Conservation (phyloP, 2,888 invertebrate genomes). For the Nematopogon swammerdamellus region DNA sequence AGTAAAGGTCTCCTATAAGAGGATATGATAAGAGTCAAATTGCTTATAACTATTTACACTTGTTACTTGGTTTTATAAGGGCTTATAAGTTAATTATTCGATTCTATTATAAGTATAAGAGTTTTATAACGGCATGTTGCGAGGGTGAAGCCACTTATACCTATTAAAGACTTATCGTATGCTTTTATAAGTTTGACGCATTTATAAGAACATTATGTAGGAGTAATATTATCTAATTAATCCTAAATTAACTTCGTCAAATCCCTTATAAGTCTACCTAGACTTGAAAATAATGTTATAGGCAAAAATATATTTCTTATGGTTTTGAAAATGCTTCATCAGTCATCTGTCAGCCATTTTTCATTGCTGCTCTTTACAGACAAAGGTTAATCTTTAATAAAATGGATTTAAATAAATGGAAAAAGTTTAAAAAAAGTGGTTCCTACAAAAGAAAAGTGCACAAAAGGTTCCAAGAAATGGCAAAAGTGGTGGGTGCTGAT, state of each 20-base stretch:
- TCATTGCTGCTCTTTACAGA: neutral
- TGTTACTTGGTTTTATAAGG: neutral
- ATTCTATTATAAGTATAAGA: no score
- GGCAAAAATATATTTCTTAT: neutral
- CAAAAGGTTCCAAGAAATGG: neutral
- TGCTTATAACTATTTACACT: no score
- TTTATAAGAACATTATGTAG: constrained; percentile 1
- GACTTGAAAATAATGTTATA: no score
- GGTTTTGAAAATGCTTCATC: constrained; percentile 1
- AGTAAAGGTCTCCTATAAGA: no score
- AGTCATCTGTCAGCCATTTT: neutral
- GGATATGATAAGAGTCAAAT: neutral
- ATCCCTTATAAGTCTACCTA: constrained; percentile 2
- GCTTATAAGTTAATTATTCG: neutral
- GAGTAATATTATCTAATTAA: constrained; percentile 1
- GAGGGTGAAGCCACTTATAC: no score
- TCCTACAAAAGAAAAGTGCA: constrained; percentile 1
- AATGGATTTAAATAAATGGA: neutral
- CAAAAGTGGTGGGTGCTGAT: no score
- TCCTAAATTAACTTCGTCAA: constrained; percentile 2
- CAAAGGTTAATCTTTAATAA: constrained; percentile 1
- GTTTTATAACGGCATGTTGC: no score
- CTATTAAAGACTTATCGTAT: no score
- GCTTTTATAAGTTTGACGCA: no score
- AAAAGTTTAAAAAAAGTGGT: neutral